Evolutionary conservation across 37 sponge, comb jelly and placozoan species (phyloP).

Genomic region (Geodia barretti): DNA sequence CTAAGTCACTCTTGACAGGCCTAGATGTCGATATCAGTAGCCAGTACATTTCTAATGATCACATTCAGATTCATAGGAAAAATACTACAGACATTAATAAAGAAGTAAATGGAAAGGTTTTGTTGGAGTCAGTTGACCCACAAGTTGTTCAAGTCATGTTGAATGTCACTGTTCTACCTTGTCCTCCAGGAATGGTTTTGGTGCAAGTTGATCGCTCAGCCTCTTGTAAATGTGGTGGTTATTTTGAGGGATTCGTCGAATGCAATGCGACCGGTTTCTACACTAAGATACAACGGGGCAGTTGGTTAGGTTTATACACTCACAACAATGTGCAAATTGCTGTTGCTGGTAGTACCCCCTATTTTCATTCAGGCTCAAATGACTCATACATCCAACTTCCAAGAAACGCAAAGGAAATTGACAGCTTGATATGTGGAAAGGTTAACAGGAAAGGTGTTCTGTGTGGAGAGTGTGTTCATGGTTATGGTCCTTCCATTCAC

Average conservation of each 20-base stretch:
- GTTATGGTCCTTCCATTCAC: slow-evolving; percentile 4
- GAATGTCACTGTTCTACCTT: not conserved
- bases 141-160: not conserved
- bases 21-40: too few species aligned
- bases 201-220: not conserved
- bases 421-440: not conserved
- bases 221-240: not conserved
- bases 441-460: slow-evolving; percentile 5
- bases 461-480: slow-evolving; percentile 4
- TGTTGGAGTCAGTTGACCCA: not conserved
- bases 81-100: too few species aligned
- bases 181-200: not conserved
- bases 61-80: not conserved
- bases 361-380: not conserved
- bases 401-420: not conserved
- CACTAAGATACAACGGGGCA: not conserved
- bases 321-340: not conserved
- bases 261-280: not conserved
- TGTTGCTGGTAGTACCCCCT: not conserved
- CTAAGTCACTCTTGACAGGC: too few species aligned
- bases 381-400: not conserved
- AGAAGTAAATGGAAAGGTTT: not conserved
- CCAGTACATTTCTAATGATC: not conserved
- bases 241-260: not conserved
- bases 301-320: not conserved